Base-by-base conservation (phyloP, 2,113 vertebrate genomes). In the Arothron firmamentum region DNA sequence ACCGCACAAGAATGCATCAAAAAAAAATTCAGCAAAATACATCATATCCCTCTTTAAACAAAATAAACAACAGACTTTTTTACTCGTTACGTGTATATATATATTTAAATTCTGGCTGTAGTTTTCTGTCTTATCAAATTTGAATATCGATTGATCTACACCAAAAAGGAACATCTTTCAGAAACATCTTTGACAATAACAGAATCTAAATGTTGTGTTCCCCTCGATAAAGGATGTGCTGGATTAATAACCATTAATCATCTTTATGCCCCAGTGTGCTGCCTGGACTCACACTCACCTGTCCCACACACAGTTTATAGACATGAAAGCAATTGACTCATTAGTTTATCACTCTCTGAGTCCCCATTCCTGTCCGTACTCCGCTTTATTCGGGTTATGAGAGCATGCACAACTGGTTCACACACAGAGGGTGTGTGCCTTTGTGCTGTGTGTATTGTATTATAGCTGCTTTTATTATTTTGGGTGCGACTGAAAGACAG, bases 321-420 rank as follows among this genome's bases (percentile, higher is more conserved):
- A 10, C 34, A 38, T 3, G 34, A 38, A 38, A 38, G 10, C 34
- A 38, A 12, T 57, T 66, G 61, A 48, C 73, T 71, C 61, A 70
- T 74, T 76, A 79, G 51, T 72, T 62, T 54, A 49, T 51, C 47
- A 42, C 45, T 49, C 42, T 62, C 56, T 49, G 19, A 45, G 31
- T 50, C 67, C 51, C 25, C 17, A 21, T 66, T 43, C 25, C 65
- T 61, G 63, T 19, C 6, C 46, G 51, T 28, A 10, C 38, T 53
- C 11, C 18, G 13, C 12, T 62, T 47, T 75, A 78, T 75, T 75
- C 63, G 49, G 68, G 60, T 77, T 78, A 64, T 72, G 76, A 73
- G 81, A 66, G 46, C 38, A 48, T 34, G 50, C 25, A 1, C 59
- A 71, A 28, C 59, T 10, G 3, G 34, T 38, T 11, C 34, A 38